These are phyloP conservation scores for Pelusios castaneus DNA, from an alignment of 2,113 vertebrate genomes.

Conservation along the genomic window DNA sequence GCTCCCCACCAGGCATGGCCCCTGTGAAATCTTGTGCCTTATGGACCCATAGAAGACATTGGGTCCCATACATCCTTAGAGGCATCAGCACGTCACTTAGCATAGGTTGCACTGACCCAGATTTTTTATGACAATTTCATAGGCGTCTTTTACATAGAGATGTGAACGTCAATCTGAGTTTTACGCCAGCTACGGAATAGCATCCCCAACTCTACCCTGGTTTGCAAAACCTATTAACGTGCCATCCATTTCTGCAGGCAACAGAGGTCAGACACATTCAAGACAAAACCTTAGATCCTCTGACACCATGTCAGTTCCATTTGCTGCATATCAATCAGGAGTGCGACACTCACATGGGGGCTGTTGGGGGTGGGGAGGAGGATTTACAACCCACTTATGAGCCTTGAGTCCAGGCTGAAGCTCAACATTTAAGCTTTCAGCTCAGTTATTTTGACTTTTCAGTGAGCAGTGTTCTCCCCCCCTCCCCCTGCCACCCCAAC, in stretches of 20 bases:
- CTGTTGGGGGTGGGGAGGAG: not conserved
- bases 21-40: not conserved
- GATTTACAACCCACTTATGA: not conserved
- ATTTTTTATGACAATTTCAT: fast-evolving
- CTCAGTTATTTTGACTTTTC: not conserved
- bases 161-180: not conserved
- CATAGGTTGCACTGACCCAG: not conserved
- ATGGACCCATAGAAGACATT: not conserved
- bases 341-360: not conserved
- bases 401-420: not conserved
- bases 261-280: not conserved
- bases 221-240: not conserved
- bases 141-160: not conserved
- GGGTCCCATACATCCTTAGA: not conserved
- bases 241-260: not conserved
- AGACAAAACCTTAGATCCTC: not conserved
- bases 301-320: not conserved
- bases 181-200: not conserved
- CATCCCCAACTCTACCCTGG: not conserved
- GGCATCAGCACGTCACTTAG: not conserved
- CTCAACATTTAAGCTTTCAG: not conserved
- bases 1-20: not conserved
- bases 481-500: not conserved
- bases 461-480: not conserved
- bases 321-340: not conserved